Percentiles rank a stretch among this genome's conserved stretches.
phyloP scores from a whole-genome alignment of 2,113 vertebrate species.

The Cavia porcellus region DNA sequence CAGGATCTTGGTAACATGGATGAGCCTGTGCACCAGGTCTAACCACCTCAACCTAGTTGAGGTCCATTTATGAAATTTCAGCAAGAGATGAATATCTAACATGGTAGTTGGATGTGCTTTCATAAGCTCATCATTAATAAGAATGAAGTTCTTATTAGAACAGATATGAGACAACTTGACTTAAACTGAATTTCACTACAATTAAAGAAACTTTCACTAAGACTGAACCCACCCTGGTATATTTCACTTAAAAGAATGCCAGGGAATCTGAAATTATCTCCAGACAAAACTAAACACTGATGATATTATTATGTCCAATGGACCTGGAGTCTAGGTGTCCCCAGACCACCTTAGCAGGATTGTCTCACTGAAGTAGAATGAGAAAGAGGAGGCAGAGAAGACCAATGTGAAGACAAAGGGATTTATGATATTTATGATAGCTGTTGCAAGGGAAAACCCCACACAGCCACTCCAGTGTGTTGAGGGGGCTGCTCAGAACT shows the following conservation, averaged over 20 bases:
- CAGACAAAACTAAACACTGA: neutral
- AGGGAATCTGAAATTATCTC: neutral
- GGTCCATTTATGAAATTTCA: neutral
- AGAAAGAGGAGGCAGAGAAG: neutral
- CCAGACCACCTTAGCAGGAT: neutral
- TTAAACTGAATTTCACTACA: neutral
- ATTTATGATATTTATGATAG: neutral
- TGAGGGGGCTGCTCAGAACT: neutral
- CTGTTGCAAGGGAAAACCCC: neutral
- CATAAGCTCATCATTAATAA: neutral
- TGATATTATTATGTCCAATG: neutral
- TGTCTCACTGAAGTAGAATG: neutral
- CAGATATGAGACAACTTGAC: neutral
- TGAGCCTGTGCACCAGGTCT: neutral
- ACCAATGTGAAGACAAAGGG: neutral
- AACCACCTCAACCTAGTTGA: no score
- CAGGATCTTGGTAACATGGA: neutral
- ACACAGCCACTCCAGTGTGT: no score
- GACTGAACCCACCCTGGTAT: neutral
- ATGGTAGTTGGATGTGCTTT: neutral
- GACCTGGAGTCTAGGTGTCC: neutral
- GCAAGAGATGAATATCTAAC: neutral
- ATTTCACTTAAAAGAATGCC: neutral
- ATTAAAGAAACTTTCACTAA: neutral
- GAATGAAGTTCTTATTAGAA: neutral